Conservation (phyloP, 2,888 invertebrate genomes). For the Criorhina ranunculi region DNA sequence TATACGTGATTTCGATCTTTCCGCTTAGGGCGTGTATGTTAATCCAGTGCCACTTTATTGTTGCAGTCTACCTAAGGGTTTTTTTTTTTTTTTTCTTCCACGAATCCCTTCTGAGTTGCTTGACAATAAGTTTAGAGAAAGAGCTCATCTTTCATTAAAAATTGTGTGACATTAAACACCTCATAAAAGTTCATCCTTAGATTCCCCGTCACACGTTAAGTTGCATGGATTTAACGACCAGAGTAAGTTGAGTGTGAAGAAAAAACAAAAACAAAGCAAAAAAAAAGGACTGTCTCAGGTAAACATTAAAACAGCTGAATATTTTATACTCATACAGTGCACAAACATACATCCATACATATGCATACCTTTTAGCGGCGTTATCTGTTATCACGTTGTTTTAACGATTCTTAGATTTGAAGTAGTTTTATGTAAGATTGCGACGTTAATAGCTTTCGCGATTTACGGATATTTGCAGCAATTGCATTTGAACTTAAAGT, state of each 20-base stretch:
- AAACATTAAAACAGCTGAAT: neutral
- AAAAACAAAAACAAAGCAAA: neutral
- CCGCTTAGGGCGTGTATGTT: neutral
- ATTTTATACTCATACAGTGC: neutral
- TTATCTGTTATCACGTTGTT: neutral
- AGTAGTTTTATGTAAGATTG: neutral
- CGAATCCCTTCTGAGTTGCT: neutral
- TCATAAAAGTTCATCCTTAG: conserved; percentile 21
- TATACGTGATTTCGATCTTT: conserved; percentile 31
- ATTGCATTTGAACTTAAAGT: too few relatives aligned
- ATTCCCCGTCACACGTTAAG: conserved; percentile 2
- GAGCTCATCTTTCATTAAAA: conserved; percentile 26
- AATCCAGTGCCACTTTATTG: neutral
- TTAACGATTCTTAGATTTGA: neutral
- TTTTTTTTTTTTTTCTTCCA: neutral
- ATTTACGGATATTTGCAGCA: neutral
- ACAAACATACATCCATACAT: too few relatives aligned
- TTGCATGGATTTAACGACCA: conserved; percentile 16
- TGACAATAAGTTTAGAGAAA: neutral
- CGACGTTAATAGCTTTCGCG: neutral
- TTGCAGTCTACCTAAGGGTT: neutral
- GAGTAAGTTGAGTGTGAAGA: conserved; percentile 10
- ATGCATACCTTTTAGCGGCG: neutral
- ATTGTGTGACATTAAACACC: conserved; percentile 26
- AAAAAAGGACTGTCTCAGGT: neutral